Conservation (phyloP, 1,140 invertebrate genomes). For the Nylanderia fulva region DNA sequence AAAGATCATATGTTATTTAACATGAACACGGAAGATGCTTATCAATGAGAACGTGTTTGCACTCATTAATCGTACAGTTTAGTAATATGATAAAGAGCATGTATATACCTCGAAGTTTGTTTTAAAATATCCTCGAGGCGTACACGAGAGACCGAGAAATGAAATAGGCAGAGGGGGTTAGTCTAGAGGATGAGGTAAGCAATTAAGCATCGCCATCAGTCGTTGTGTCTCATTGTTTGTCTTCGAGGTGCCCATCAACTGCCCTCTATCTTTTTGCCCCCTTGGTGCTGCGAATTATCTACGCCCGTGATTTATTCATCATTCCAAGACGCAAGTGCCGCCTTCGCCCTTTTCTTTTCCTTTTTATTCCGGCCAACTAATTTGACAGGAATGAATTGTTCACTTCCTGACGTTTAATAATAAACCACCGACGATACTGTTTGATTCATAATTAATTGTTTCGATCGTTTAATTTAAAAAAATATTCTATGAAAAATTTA, state of each 20-base stretch:
- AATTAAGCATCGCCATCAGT: constrained; percentile 81
- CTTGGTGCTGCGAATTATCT: constrained; percentile 64
- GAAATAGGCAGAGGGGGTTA: constrained; percentile 55
- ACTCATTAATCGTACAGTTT: constrained; percentile 69
- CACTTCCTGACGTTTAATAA: constrained; percentile 47
- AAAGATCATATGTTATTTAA: background rate
- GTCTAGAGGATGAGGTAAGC: constrained; percentile 71
- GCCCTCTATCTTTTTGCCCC: constrained; percentile 74
- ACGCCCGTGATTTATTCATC: constrained; percentile 78
- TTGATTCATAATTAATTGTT: constrained; percentile 47
- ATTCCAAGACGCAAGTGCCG: constrained; percentile 72
- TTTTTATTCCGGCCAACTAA: constrained; percentile 57
- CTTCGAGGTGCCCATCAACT: constrained; percentile 80
- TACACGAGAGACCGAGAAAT: constrained; percentile 55
- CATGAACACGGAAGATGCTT: constrained; percentile 24
- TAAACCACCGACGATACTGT: constrained; percentile 21
- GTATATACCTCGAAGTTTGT: constrained; percentile 68
- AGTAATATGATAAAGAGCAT: constrained; percentile 75
- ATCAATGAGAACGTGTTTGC: constrained; percentile 38
- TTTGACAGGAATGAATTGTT: constrained; percentile 43
- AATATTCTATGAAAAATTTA: background rate
- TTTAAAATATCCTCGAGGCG: constrained; percentile 76
- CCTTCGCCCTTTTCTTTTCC: constrained; percentile 58
- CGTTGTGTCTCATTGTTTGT: constrained; percentile 82
- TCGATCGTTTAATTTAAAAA: background rate